These are phyloP conservation scores for Dynastes tityus DNA, from an alignment of 2,888 invertebrate species.

Conservation along the genomic window DNA sequence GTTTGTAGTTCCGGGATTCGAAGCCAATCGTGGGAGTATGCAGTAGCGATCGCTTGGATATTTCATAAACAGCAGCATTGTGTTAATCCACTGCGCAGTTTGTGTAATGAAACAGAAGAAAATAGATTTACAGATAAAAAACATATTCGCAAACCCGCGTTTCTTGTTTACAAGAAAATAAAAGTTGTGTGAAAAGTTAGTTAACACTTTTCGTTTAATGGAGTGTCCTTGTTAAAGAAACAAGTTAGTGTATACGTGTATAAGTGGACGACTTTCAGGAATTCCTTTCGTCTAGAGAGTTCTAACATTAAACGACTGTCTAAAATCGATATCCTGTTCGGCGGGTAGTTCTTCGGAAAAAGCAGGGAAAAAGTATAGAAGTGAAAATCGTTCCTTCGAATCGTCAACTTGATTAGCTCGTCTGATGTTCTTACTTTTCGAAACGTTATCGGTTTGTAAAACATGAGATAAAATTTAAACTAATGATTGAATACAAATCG, in stretches of 20 bases:
- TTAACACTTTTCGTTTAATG: conserved; percentile 16
- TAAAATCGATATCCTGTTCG: conserved; percentile 9
- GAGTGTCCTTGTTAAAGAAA: conserved; percentile 14
- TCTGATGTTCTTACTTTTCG: neutral
- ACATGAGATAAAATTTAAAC: no score
- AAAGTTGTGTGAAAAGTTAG: conserved; percentile 7
- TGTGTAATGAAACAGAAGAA: no score
- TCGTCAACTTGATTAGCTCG: neutral
- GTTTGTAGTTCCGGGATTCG: conserved; percentile 3
- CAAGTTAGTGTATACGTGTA: conserved; percentile 14
- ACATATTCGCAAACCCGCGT: no score
- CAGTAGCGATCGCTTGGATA: neutral
- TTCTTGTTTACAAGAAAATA: conserved; percentile 2
- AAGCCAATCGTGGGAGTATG: neutral
- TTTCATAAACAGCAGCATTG: neutral
- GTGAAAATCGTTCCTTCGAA: neutral
- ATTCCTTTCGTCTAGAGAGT: conserved; percentile 16
- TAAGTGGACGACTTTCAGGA: conserved; percentile 1
- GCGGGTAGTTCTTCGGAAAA: neutral
- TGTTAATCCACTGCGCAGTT: neutral
- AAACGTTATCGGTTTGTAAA: no score
- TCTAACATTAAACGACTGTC: conserved; percentile 7
- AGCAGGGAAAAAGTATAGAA: neutral
- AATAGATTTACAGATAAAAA: no score
- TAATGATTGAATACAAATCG: no score